Conservation (phyloP, 1,140 invertebrate species). For the Solenopsis invicta region DNA sequence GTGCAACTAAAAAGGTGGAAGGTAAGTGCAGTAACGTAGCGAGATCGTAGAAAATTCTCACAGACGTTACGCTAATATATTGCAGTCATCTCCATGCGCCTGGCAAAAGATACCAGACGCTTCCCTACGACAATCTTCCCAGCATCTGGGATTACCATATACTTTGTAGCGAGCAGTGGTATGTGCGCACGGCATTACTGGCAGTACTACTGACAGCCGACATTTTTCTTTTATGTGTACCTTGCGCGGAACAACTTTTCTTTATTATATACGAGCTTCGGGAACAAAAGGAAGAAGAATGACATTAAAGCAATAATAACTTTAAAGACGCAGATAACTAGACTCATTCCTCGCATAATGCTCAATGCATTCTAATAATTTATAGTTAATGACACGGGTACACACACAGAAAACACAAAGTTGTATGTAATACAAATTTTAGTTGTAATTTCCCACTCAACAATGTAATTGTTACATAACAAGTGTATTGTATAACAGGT, state of each 20-base stretch:
- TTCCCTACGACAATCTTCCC: conserved; percentile 70
- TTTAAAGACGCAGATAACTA: conserved; percentile 25
- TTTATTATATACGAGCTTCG: conserved; percentile 64
- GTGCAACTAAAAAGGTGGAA: conserved; percentile 30
- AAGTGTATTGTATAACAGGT: too few species aligned
- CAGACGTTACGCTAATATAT: conserved; percentile 72
- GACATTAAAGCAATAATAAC: conserved; percentile 52
- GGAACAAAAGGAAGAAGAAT: background rate
- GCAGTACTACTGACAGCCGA: conserved; percentile 66
- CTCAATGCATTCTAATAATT: background rate
- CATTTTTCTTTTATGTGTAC: conserved; percentile 69
- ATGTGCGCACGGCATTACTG: conserved; percentile 54
- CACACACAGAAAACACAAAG: too few species aligned
- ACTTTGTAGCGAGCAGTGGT: conserved; percentile 54
- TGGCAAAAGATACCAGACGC: conserved; percentile 72
- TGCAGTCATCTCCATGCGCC: conserved; percentile 64
- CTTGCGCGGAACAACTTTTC: conserved; percentile 46
- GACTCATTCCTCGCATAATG: background rate
- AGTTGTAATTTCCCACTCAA: too few species aligned
- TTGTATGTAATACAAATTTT: too few species aligned
- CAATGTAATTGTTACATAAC: too few species aligned
- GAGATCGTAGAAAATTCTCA: conserved; percentile 67
- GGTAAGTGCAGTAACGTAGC: conserved; percentile 46
- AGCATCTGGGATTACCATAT: conserved; percentile 74
- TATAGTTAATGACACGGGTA: background rate